Conservation (phyloP, 2,797 vertebrate species). For the Silurus aristotelis region DNA sequence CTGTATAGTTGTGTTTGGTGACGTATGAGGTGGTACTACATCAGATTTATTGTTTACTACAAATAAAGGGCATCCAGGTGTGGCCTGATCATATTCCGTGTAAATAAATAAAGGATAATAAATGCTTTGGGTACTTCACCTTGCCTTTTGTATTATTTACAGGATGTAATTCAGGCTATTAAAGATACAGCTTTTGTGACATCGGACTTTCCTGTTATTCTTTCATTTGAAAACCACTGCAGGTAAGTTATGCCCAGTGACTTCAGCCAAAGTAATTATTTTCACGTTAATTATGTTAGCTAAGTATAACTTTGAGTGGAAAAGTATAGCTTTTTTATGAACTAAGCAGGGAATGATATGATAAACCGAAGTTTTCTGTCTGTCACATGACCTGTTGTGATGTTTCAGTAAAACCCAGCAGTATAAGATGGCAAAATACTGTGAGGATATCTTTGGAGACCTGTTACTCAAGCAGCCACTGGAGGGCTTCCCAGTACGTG, state of each 20-base stretch:
- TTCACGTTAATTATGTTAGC: background rate
- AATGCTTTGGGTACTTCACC: background rate
- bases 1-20: background rate
- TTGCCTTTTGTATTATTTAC: slow-evolving; percentile 27
- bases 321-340: background rate
- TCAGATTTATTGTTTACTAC: slow-evolving; percentile 21
- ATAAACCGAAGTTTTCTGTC: background rate
- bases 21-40: no score
- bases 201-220: slow-evolving; percentile 92
- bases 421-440: slow-evolving; percentile 99
- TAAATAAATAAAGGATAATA: slow-evolving; percentile 21
- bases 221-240: slow-evolving; percentile 99
- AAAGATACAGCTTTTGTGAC: slow-evolving; percentile 96
- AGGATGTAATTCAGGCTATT: slow-evolving; percentile 99
- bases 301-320: background rate
- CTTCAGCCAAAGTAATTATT: background rate
- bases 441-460: slow-evolving; percentile 96
- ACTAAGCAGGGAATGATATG: background rate
- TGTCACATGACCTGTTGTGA: slow-evolving; percentile 1
- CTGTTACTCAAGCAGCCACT: slow-evolving; percentile 90
- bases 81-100: background rate
- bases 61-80: background rate
- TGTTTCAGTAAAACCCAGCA: slow-evolving; percentile 93
- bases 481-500: slow-evolving; percentile 85
- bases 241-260: slow-evolving; percentile 73